These are phyloP conservation scores for Campaea margaritaria DNA, from an alignment of 2,888 invertebrate genomes.

Conservation along the genomic window DNA sequence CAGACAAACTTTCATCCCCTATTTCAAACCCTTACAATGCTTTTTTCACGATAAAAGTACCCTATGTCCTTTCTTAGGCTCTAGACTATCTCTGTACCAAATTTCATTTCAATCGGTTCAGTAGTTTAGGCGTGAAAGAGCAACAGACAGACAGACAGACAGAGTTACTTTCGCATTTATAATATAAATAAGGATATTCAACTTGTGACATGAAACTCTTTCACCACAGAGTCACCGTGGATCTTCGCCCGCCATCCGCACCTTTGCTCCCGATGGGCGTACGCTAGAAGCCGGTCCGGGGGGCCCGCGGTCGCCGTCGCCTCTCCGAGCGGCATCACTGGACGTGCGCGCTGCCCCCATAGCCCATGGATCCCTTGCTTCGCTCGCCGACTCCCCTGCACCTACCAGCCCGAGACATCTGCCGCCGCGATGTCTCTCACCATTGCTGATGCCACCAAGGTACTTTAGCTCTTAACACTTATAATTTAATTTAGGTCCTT, in stretches of 20 bases:
- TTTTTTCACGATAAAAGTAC: no score
- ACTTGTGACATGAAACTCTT: not conserved
- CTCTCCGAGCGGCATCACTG: constrained; percentile 90
- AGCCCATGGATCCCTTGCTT: constrained; percentile 90
- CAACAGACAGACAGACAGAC: no score
- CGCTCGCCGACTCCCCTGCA: constrained; percentile 83
- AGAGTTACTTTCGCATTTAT: no score
- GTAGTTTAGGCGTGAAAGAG: no score
- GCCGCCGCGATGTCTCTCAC: constrained; percentile 89
- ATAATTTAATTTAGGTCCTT: not conserved
- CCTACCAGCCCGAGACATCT: constrained; percentile 75
- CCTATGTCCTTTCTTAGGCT: no score
- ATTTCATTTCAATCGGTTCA: no score
- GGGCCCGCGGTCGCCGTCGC: constrained; percentile 90
- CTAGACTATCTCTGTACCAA: no score
- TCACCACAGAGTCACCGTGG: constrained; percentile 88
- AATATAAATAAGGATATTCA: no score
- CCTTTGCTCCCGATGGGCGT: constrained; percentile 93
- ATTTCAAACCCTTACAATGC: no score
- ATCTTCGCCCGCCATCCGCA: constrained; percentile 93
- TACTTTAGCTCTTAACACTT: constrained; percentile 40
- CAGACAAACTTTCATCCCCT: no score
- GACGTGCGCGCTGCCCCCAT: constrained; percentile 90
- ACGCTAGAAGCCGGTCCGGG: constrained; percentile 84
- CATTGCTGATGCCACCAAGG: constrained; percentile 90